Evolutionary conservation across 2,797 vertebrate genomes (phyloP), one percentile per base, ranked within the genome.

Genomic region (Rhinatrema bivittatum): DNA sequence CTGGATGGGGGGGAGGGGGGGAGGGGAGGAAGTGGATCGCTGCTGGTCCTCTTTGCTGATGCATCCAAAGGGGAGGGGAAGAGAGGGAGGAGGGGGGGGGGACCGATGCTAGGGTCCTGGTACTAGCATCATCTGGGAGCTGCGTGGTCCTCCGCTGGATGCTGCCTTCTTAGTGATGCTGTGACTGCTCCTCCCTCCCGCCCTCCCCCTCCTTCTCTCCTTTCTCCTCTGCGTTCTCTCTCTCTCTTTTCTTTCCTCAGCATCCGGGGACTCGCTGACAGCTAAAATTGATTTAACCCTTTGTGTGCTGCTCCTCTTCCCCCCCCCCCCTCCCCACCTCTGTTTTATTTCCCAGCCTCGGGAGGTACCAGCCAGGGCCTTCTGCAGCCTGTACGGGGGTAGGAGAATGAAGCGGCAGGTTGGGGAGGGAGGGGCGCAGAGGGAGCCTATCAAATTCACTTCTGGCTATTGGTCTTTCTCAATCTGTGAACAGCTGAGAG

Each of bases 171-270:
- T 62, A 66, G 62, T 52, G 60, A 61, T 65, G 64, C 28, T 45
- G 21, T 9, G 37, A 46, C 9, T 50, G 48, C 20, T 47, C 31
- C 34, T 29, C 40, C 32, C 52, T 45, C 46, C 68, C 49, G 50
- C 51, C 56, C 64, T 60, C 56, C 62, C 89, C 29, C 38, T 84
- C n/a, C 2, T 2, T 79, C 39, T 50, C 77, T 60, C 87, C 84
- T 62, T 61, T 87, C 46, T 75, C 83, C 34, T 46, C 68, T 35
- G 81, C 64, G 27, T 86, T 62, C 17, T 25, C 60, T 29, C 25
- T 33, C 47, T 50, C 39, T 42, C 19, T 61, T 48, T 50, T 55
- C 50, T 50, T 53, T 61, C 48, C 41, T 46, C 53, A 53, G 51
- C 71, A 74, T 74, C 71, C 71, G 71, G 71, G 71, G 63, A 74